Evolutionary conservation across 2,797 vertebrate genomes (phyloP).

Genomic region (Sciurus vulgaris): DNA sequence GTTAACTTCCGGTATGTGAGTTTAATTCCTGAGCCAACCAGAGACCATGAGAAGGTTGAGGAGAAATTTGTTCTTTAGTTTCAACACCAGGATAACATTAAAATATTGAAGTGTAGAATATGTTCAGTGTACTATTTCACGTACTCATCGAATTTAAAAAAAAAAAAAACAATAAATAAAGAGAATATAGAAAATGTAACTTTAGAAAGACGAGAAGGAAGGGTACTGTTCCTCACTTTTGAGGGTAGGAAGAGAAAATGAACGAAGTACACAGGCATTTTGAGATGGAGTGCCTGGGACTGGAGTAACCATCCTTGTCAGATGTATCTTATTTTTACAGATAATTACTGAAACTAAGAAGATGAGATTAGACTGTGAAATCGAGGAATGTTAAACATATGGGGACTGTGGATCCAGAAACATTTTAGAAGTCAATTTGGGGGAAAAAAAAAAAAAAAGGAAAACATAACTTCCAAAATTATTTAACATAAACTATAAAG

Average conservation of each 20-base stretch:
- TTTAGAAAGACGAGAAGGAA: background rate
- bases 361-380: background rate
- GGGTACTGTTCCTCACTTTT: background rate
- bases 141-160: background rate
- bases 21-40: background rate
- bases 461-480: background rate
- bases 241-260: background rate
- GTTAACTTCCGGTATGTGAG: too few relatives aligned
- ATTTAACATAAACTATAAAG: background rate
- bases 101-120: background rate
- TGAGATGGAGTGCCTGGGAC: background rate
- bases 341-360: background rate
- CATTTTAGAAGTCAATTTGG: background rate
- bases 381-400: background rate
- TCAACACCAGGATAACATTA: background rate
- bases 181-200: background rate
- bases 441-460: background rate
- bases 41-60: background rate
- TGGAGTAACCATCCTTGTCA: too few relatives aligned
- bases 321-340: background rate
- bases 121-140: background rate
- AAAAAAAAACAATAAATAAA: background rate
- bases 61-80: background rate
- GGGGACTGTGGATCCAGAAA: too few relatives aligned
- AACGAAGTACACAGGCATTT: background rate